These are phyloP conservation scores for Rafetus swinhoei DNA, from an alignment of 2,113 vertebrate genomes.

Conservation along the genomic window DNA sequence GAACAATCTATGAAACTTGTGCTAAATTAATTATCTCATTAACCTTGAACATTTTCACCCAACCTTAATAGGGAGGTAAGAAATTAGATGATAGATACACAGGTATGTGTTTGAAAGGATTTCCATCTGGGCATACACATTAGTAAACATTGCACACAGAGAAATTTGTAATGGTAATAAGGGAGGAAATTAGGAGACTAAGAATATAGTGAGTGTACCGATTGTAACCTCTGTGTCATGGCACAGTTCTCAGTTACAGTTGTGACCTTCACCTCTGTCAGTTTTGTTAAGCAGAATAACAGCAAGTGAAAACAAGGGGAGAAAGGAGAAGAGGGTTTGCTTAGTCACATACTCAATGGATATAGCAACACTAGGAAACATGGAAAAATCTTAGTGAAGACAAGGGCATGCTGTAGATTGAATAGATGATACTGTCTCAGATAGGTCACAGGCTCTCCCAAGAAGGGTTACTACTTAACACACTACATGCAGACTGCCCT, in stretches of 20 bases:
- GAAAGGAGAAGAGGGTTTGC: not conserved
- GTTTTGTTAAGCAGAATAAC: not conserved
- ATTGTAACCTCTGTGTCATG: not conserved
- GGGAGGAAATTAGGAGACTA: not conserved
- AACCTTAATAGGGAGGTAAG: not conserved
- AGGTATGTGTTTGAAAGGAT: not conserved
- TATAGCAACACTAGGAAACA: not conserved
- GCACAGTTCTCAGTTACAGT: not conserved
- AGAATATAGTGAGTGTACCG: not conserved
- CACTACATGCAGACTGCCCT: not conserved
- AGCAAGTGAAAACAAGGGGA: not conserved
- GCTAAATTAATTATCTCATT: not conserved
- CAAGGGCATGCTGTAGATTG: not conserved
- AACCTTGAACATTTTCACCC: not conserved
- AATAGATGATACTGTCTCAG: not conserved
- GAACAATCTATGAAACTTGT: not conserved
- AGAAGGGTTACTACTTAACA: not conserved
- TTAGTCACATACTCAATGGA: not conserved
- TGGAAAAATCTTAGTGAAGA: not conserved
- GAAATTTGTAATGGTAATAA: accelerated
- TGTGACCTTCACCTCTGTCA: not conserved
- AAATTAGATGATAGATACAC: not conserved
- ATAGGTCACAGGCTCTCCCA: not conserved
- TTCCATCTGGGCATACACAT: not conserved
- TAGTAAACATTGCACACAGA: not conserved